Base-by-base conservation (phyloP, 2,113 vertebrate species). In the Pyrgilauda ruficollis region DNA sequence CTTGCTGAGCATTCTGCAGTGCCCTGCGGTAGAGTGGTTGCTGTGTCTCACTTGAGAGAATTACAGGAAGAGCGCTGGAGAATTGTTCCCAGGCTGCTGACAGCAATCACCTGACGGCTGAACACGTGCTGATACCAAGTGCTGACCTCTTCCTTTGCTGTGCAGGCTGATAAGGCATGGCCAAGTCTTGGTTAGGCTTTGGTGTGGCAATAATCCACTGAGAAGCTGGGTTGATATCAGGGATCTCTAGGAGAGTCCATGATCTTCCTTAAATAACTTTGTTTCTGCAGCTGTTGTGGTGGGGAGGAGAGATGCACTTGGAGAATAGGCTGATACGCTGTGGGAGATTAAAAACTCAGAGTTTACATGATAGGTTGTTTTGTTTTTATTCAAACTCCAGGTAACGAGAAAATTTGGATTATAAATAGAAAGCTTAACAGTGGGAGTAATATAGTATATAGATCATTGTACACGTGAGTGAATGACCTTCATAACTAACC, bases 401-500 rank as follows among this genome's bases (percentile, higher is more conserved):
- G 96, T 97, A 97, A 96, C 95, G 39, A 87, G 92, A 85, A 93
- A 95, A 97, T 91, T 53, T 81, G 82, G 52, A 58, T 61, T 97
- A 96, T 96, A 95, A 97, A 96, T 96, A 97, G 97, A 78, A 95
- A 50, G 73, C 66, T 93, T 89, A 95, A 96, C 93, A 96, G 89
- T 92, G 87, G 63, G 66, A 94, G 96, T 97, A 97, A 96, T 94
- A 84, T 87, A 94, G 95, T 96, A 94, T 96, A 96, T 95, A 91
- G 90, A 92, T 93, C 73, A 4, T 84, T 82, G 59, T 91, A 68
- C 94, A 95, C 49, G 91, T 97, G 95, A 94, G 89, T 83, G 86
- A 89, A 89, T 96, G 96, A 96, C 97, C 96, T 97, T 97, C 97
- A 97, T 97, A 96, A 77, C 77, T 80, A 85, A 50, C 80, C 78